A percentile compares a stretch with the other conserved stretches of the same genome.
Conservation (phyloP, 2,797 vertebrate genomes). For the Paramormyrops hopkinsi region DNA sequence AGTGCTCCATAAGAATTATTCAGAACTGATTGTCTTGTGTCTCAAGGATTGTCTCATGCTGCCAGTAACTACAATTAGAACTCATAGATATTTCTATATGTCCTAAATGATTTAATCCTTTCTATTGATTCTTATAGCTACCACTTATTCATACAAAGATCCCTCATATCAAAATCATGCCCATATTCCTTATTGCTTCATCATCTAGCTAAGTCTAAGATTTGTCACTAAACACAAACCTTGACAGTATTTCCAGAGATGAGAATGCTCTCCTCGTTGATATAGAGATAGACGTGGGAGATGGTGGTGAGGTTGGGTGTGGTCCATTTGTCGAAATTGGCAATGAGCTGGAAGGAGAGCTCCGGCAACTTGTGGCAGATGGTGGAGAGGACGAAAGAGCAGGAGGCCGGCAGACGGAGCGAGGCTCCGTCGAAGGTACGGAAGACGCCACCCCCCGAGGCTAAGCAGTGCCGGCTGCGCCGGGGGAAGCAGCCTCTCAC, state of each 20-base stretch:
- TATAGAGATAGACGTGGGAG: conserved; percentile 93
- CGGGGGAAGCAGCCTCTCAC: conserved; percentile 85
- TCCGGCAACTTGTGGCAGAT: conserved; percentile 97
- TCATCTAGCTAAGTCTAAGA: not conserved
- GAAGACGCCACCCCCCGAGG: conserved; percentile 86
- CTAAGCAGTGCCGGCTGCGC: conserved; percentile 83
- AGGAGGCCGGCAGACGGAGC: conserved; percentile 89
- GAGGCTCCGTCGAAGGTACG: conserved; percentile 92
- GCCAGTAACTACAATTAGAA: not conserved
- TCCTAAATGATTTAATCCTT: not conserved
- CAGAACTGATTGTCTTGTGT: not conserved
- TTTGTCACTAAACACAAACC: conserved; percentile 53
- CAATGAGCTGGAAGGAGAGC: conserved; percentile 97
- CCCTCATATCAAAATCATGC: not conserved
- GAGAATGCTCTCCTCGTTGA: conserved; percentile 96
- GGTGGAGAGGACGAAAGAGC: conserved; percentile 95
- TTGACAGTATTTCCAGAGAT: conserved; percentile 89
- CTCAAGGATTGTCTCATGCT: not conserved
- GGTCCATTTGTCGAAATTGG: conserved; percentile 97
- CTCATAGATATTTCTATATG: not conserved
- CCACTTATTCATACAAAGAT: not conserved
- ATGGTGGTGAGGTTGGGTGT: conserved; percentile 92
- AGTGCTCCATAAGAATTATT: not conserved
- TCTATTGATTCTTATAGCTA: not conserved
- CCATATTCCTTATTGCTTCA: not conserved